Conservation (phyloP, 2,888 invertebrate species). For the Eupithecia centaureata region DNA sequence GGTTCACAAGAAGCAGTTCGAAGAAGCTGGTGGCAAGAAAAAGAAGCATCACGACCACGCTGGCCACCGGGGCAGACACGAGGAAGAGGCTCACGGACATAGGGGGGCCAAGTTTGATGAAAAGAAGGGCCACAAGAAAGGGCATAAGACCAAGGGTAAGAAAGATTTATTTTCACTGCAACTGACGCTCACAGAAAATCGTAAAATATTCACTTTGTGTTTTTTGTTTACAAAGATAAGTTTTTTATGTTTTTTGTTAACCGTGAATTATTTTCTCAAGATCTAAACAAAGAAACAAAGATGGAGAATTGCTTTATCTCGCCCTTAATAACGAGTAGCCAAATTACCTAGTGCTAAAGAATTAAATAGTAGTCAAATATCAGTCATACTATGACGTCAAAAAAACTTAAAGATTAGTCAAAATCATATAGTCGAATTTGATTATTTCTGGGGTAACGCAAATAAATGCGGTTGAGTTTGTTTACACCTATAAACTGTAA, state of each 20-base stretch:
- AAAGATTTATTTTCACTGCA: neutral
- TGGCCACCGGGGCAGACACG: slow-evolving; percentile 86
- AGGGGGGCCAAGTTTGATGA: slow-evolving; percentile 88
- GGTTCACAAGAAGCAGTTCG: slow-evolving; percentile 83
- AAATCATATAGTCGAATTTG: neutral
- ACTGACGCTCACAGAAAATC: neutral
- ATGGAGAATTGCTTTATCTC: no score
- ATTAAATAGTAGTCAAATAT: no score
- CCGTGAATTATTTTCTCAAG: no score
- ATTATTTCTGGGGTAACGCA: neutral
- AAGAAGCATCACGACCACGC: slow-evolving; percentile 87
- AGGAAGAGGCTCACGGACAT: slow-evolving; percentile 87
- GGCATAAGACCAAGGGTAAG: slow-evolving; percentile 88
- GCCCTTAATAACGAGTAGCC: no score
- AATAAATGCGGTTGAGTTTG: neutral
- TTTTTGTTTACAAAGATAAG: no score
- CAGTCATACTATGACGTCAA: neutral
- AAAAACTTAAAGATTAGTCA: neutral
- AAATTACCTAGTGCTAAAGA: no score
- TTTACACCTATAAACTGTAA: neutral
- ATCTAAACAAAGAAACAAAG: no score
- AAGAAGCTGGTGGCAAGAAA: slow-evolving; percentile 86
- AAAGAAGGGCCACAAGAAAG: slow-evolving; percentile 90
- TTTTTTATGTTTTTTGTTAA: no score
- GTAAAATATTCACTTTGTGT: neutral